Evolutionary conservation across 2,113 vertebrate genomes (phyloP), one percentile per base, ranked within the genome.

Genomic region (Tyrannus savana): DNA sequence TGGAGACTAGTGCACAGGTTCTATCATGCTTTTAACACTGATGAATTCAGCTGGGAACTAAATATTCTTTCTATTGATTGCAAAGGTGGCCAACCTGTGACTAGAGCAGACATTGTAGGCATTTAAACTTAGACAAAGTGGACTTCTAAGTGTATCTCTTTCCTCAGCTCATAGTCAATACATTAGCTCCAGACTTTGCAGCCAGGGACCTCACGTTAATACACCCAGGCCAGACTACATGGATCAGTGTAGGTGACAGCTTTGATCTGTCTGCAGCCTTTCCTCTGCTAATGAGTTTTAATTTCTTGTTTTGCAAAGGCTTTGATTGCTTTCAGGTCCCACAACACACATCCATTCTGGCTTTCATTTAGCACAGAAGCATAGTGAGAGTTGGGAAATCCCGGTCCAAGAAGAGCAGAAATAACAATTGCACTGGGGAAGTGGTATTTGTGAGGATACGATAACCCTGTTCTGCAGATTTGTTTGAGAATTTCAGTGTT

Each of bases 31-130:
- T 87, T 69, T 58, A 69, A 41, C 49, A 72, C 27, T 9, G 9
- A 7, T 8, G 22, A 83, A 24, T 87, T 93, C 73, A 90, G 10
- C 53, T 83, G 82, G 71, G 63, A 90, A 46, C 78, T 69, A 76
- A 93, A 82, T 76, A 85, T 62, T 90, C 41, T 52, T 56, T 63
- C 49, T 85, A 28, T 83, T 87, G 78, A 90, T 94, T 85, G 47
- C 35, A 76, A 77, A 93, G 67, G 22, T 69, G 62, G 41, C n/a
- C 31, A 72, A 50, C 58, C 7, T 80, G 58, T 88, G 94, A 73
- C 78, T 83, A 73, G 30, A 59, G 67, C 35, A 81, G 58, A 66
- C 28, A 39, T 53, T 87, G 56, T 1, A 84, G 47, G 59, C 49
- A 60, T 73, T 85, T 80, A 83, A 87, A 91, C 44, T 85, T 71